A percentile compares a stretch with the other conserved stretches of the same genome.
These are phyloP conservation scores for Andrena bicolor DNA, from an alignment of 2,888 invertebrate species.

Conservation along the genomic window DNA sequence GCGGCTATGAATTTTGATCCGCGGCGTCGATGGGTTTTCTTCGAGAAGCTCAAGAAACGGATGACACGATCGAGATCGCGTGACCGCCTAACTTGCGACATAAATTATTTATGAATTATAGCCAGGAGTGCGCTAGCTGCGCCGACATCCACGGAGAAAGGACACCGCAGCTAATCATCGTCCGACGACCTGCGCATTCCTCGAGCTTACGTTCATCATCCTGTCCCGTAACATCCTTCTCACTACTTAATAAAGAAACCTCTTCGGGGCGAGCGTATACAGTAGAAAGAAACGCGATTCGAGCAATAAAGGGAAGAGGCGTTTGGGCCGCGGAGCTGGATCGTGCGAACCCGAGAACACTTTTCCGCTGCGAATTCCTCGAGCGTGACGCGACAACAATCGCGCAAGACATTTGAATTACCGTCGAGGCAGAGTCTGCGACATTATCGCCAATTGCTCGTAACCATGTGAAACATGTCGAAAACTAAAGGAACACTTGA, in stretches of 20 bases:
- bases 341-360: conserved; percentile 7
- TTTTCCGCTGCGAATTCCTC: neutral
- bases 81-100: conserved; percentile 51
- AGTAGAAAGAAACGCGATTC: neutral
- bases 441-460: conserved; percentile 58
- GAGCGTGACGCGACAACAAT: conserved; percentile 20
- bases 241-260: neutral
- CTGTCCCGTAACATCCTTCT: conserved; percentile 3
- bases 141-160: neutral
- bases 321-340: neutral
- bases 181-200: conserved; percentile 16
- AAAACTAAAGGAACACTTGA: neutral
- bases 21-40: too few species aligned
- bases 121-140: neutral
- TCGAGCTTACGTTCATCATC: conserved; percentile 32
- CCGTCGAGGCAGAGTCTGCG: conserved; percentile 20
- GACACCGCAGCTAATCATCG: neutral
- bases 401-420: conserved; percentile 32
- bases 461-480: conserved; percentile 50
- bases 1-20: too few species aligned
- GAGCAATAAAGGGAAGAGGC: neutral
- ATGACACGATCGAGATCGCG: conserved; percentile 63
- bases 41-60: conserved; percentile 10
- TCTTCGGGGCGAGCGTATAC: neutral
- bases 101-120: conserved; percentile 66